Evolutionary conservation across 2,797 vertebrate species (phyloP).

Genomic region (Hozukius guyotensis): DNA sequence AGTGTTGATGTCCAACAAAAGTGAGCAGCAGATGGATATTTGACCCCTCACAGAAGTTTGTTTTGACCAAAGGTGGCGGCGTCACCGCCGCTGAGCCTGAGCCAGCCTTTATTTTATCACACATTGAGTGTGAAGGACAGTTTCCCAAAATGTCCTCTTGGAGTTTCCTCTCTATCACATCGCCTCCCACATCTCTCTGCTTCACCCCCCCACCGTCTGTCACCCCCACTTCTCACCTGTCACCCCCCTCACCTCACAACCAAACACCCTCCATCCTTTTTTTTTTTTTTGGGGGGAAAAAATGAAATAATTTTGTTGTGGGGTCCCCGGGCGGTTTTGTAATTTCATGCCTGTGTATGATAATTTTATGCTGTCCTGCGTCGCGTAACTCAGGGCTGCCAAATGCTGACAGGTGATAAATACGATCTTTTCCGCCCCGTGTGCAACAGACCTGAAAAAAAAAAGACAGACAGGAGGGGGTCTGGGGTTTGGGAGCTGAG

Average conservation of each 20-base stretch:
- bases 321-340: conserved; percentile 98
- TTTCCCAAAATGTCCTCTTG: conserved; percentile 69
- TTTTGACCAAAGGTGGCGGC: conserved; percentile 22
- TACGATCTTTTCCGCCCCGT: conserved; percentile 96
- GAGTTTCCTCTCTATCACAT: conserved; percentile 64
- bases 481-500: conserved; percentile 60
- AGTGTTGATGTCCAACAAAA: conserved; percentile 1
- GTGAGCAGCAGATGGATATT: conserved; percentile 27
- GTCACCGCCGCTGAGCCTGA: neutral
- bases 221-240: conserved; percentile 76
- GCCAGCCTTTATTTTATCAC: conserved; percentile 83
- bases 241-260: conserved; percentile 69
- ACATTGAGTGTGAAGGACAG: conserved; percentile 87
- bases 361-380: conserved; percentile 99
- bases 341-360: conserved; percentile 99
- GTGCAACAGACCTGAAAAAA: conserved; percentile 87
- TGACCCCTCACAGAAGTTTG: conserved; percentile 42
- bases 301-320: conserved; percentile 99
- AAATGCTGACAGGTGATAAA: conserved; percentile 99
- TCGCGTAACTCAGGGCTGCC: conserved; percentile 99
- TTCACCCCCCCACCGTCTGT: conserved; percentile 53
- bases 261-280: conserved; percentile 73
- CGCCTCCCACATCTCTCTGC: conserved; percentile 57
- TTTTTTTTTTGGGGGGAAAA: conserved; percentile 37
- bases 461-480: conserved; percentile 68